Conservation (phyloP, 1,140 invertebrate genomes). For the Lethocerus indicus region DNA sequence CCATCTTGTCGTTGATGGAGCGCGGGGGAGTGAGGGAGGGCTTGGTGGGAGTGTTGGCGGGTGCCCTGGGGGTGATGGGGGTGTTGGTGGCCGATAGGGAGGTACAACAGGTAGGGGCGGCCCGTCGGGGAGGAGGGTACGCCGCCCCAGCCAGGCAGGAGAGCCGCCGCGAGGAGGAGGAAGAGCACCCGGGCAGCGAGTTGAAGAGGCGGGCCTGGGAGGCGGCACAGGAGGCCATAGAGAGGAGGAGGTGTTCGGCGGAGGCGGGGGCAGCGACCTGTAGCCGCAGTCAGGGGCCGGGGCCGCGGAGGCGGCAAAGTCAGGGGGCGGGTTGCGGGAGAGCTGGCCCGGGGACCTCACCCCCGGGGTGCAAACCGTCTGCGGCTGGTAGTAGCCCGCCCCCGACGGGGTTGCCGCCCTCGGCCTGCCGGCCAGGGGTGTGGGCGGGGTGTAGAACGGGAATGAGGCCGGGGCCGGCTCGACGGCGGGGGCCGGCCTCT, state of each 20-base stretch:
- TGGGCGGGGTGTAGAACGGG: constrained; percentile 34
- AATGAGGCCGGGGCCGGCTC: constrained; percentile 23
- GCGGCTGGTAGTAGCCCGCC: too few relatives aligned
- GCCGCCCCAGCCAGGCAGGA: too few relatives aligned
- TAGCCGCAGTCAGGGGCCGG: constrained; percentile 21
- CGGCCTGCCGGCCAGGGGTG: too few relatives aligned
- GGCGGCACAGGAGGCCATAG: constrained; percentile 35
- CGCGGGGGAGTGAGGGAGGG: constrained; percentile 40
- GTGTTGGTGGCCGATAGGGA: constrained; percentile 28
- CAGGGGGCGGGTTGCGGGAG: constrained; percentile 27
- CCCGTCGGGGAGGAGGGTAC: constrained; percentile 28
- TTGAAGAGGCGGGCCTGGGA: constrained; percentile 28
- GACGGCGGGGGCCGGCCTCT: constrained; percentile 15
- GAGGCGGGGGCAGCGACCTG: constrained; percentile 20
- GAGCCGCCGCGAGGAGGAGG: too few relatives aligned
- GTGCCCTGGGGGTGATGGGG: too few relatives aligned
- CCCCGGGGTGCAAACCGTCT: constrained; percentile 15
- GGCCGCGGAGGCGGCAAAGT: constrained; percentile 22
- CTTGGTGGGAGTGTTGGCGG: constrained; percentile 10
- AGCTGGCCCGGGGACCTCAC: constrained; percentile 9
- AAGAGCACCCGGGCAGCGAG: too few relatives aligned
- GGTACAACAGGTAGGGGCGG: constrained; percentile 20
- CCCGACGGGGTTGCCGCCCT: too few relatives aligned
- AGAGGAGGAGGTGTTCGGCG: constrained; percentile 24
- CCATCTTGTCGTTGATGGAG: constrained; percentile 53